These are phyloP conservation scores for Numida meleagris DNA, from an alignment of 2,113 vertebrate genomes.

Conservation along the genomic window DNA sequence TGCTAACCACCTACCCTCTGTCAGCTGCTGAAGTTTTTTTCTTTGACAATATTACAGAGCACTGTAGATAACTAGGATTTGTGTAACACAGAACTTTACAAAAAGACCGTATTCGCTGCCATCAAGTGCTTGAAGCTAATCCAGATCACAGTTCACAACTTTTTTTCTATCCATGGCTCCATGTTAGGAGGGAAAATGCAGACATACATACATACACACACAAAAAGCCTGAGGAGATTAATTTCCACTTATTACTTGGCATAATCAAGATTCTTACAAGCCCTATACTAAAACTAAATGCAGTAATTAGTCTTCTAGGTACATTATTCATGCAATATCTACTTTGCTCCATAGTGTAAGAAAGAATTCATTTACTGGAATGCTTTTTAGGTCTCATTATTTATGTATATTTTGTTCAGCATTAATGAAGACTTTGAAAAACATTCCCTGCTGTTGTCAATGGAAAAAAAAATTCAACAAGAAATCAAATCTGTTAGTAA, in stretches of 20 bases:
- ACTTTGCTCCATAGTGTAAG: not conserved
- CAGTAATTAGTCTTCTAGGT: not conserved
- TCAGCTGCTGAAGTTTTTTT: not conserved
- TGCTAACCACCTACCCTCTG: not conserved
- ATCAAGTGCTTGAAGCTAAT: not conserved
- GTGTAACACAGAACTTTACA: not conserved
- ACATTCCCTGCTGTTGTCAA: not conserved
- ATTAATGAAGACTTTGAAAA: not conserved
- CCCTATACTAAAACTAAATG: not conserved
- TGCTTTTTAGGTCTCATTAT: not conserved
- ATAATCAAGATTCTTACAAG: not conserved
- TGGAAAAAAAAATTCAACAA: not conserved
- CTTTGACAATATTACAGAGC: not conserved
- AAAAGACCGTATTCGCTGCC: not conserved
- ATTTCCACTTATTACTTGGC: not conserved
- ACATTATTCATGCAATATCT: not conserved
- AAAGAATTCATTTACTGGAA: not conserved
- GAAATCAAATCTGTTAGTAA: not conserved
- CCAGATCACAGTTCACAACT: not conserved
- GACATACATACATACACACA: not conserved
- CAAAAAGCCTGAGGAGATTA: not conserved
- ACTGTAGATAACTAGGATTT: not conserved
- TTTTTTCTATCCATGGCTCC: not conserved
- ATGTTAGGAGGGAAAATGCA: not conserved
- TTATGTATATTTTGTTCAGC: not conserved